Percentiles rank a stretch among this genome's conserved stretches.
Evolutionary conservation across 2,888 invertebrate genomes (phyloP).

Genomic region (Chrysina gloriosa): DNA sequence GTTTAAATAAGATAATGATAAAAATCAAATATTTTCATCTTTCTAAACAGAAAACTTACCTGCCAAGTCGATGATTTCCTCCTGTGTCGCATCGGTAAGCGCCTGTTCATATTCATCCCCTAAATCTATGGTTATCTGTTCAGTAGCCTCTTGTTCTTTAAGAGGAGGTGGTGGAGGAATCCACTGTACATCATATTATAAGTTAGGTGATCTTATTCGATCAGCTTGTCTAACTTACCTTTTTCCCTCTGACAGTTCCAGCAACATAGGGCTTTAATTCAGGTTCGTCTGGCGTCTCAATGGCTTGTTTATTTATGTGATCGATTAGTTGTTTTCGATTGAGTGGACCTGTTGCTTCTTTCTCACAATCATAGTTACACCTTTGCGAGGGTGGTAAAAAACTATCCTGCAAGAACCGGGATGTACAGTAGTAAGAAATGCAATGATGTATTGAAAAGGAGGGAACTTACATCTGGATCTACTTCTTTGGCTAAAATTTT

Average conservation of each 20-base stretch:
- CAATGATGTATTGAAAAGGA: conserved; percentile 38
- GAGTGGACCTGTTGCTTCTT: conserved; percentile 94
- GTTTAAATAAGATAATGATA: conserved; percentile 45
- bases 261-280: conserved; percentile 94
- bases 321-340: conserved; percentile 95
- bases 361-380: conserved; percentile 95
- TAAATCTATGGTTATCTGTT: conserved; percentile 92
- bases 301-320: conserved; percentile 97
- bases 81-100: conserved; percentile 88
- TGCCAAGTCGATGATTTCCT: conserved; percentile 98
- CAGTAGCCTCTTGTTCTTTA: conserved; percentile 84
- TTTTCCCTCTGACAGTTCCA: conserved; percentile 91
- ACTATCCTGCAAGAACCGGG: conserved; percentile 81
- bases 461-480: conserved; percentile 97
- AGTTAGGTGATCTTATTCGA: background rate
- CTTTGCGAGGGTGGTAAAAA: conserved; percentile 96
- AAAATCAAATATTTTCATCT: background rate
- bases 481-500: conserved; percentile 98
- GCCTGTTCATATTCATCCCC: conserved; percentile 95
- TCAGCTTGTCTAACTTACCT: conserved; percentile 68
- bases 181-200: conserved; percentile 71
- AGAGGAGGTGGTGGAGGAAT: conserved; percentile 80
- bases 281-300: conserved; percentile 97
- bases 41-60: conserved; percentile 65
- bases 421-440: background rate